Percentiles rank a stretch among this genome's conserved stretches.
phyloP scores from a whole-genome alignment of 2,888 invertebrate species.

The Tipula helvola region DNA sequence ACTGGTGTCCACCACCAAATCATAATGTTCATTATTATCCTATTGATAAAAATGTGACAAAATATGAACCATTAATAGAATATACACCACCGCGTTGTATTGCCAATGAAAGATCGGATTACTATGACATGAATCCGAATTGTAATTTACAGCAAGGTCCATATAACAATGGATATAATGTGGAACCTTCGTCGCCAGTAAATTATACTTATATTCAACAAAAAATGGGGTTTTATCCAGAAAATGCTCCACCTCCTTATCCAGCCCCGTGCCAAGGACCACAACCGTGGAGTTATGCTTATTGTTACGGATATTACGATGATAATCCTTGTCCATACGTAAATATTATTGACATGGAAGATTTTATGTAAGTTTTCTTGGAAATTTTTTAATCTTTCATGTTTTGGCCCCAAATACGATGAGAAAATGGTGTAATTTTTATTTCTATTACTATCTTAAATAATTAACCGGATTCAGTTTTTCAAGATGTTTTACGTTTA shows the following conservation, averaged over 20 bases:
- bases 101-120: background rate
- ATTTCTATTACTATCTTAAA: too few relatives aligned
- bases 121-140: background rate
- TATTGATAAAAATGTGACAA: background rate
- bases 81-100: background rate
- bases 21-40: background rate
- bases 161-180: background rate
- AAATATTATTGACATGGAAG: constrained; percentile 54
- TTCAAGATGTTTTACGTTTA: too few relatives aligned
- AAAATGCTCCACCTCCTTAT: background rate
- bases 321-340: constrained; percentile 52
- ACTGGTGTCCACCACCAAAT: background rate
- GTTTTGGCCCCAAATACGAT: too few relatives aligned
- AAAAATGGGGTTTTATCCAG: background rate
- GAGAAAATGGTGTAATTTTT: too few relatives aligned
- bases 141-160: background rate
- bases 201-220: background rate
- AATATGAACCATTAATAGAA: background rate
- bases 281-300: constrained; percentile 48
- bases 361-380: constrained; percentile 54
- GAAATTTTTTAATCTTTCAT: background rate
- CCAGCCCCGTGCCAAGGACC: constrained; percentile 39
- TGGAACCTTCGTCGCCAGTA: background rate
- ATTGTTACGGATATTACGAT: constrained; percentile 50
- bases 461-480: too few relatives aligned